A percentile compares a stretch with the other conserved stretches of the same genome.
phyloP scores from a whole-genome alignment of 2,113 vertebrate species.

The Raja brachyura region DNA sequence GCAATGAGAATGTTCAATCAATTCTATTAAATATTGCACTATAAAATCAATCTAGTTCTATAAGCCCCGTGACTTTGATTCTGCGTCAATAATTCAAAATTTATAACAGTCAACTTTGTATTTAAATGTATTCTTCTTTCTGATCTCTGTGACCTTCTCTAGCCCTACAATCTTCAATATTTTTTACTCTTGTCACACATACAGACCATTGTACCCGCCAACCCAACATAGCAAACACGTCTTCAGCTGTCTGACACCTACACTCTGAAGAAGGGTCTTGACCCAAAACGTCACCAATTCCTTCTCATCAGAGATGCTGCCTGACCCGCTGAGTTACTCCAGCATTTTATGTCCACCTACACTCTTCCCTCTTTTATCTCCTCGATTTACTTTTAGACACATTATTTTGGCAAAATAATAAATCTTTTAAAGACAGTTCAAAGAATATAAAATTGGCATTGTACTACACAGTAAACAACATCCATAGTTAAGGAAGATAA shows the following conservation, averaged over 20 bases:
- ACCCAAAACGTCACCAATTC: too few relatives aligned
- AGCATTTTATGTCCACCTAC: not conserved
- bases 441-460: not conserved
- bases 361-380: not conserved
- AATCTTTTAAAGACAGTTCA: not conserved
- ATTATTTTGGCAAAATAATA: not conserved
- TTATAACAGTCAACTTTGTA: not conserved
- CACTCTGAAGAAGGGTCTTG: too few relatives aligned
- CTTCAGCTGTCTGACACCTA: not conserved
- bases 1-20: not conserved
- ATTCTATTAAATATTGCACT: not conserved
- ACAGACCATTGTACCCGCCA: not conserved
- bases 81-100: not conserved
- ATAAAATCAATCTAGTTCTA: too few relatives aligned
- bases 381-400: not conserved
- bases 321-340: too few relatives aligned
- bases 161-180: not conserved
- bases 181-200: not conserved
- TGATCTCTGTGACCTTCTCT: not conserved
- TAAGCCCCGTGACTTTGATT: not conserved
- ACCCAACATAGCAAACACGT: too few relatives aligned
- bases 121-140: not conserved
- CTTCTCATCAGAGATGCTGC: too few relatives aligned
- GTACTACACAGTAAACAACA: not conserved
- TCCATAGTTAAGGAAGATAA: not conserved